Percentiles rank a stretch among this genome's conserved stretches.
phyloP scores from a whole-genome alignment of 2,888 invertebrate species.

The Sminthurinus aureus region DNA sequence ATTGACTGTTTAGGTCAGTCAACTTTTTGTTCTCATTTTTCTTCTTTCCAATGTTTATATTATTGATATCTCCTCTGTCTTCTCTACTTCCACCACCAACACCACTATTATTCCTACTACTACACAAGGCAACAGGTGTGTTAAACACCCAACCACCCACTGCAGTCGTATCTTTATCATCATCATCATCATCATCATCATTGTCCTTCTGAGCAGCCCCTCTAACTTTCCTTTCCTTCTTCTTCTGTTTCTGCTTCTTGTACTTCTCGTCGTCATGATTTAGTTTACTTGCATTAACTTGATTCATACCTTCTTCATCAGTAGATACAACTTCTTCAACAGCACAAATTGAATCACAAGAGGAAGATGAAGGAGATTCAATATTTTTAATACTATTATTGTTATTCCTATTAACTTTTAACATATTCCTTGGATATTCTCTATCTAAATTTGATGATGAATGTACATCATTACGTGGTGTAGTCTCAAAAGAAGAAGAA shows the following conservation, averaged over 20 bases:
- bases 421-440: constrained; percentile 20
- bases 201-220: background rate
- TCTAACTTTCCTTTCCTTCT: constrained; percentile 19
- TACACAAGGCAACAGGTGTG: background rate
- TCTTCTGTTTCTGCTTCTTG: constrained; percentile 29
- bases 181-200: background rate
- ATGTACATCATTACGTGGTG: background rate
- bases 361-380: constrained; percentile 19
- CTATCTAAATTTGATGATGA: constrained; percentile 17
- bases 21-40: constrained; percentile 27
- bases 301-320: constrained; percentile 3
- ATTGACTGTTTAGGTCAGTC: constrained; percentile 41
- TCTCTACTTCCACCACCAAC: constrained; percentile 43
- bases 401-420: constrained; percentile 1
- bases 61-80: constrained; percentile 37
- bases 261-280: background rate
- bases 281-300: constrained; percentile 22
- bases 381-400: background rate
- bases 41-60: constrained; percentile 15
- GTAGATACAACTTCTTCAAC: constrained; percentile 3
- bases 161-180: background rate
- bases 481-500: background rate
- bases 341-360: background rate
- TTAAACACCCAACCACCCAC: background rate
- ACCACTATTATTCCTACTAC: background rate